Evolutionary conservation across 2,797 vertebrate genomes (phyloP), one percentile per base, ranked within the genome.

Genomic region (Peromyscus eremicus): DNA sequence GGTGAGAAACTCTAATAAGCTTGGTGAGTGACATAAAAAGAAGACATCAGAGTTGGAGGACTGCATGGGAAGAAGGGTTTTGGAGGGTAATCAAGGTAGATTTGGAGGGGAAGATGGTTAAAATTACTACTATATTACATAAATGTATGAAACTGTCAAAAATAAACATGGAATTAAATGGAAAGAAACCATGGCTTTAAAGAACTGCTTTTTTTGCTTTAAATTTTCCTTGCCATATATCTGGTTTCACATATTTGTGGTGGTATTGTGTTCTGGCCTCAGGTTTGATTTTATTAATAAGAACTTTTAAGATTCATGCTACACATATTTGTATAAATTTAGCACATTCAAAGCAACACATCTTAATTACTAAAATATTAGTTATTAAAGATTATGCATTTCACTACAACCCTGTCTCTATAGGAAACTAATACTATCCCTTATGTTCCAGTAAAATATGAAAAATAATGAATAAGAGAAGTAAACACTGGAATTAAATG

Each of bases 61-160:
- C 80, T 10, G 7, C 29, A 66, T 13, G 40, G 40, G 40, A 43
- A 64, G 40, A 34, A 66, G 32, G 29, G 12, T 34, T 85, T 68
- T 11, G 25, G 19, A 49, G 27, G 19, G 17, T 68, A 23, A 85
- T 34, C 17, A 34, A 66, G 9, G 40, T 11, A 17, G 19, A 7
- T 29, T 5, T 8, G 1, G 21, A 34, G 2, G 1, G 3, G 2
- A 64, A 68, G 29, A 21, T 5, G 32, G 6, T 19, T 17, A 52
- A 52, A 52, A 17, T 37, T 43, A 83, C 37, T 43, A 43, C 11
- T 62, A n/a, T 52, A 25, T 11, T 43, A 64, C 32, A 83, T 64
- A 43, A 43, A 49, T 34, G 29, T 23, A 25, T 49, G 10, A 85
- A 68, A 21, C 9, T 66, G 9, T 34, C n/a, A 82, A 70, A 70